Evolutionary conservation across 2,113 vertebrate species (phyloP), one percentile per base, ranked within the genome.

Genomic region (Paramisgurnus dabryanus): DNA sequence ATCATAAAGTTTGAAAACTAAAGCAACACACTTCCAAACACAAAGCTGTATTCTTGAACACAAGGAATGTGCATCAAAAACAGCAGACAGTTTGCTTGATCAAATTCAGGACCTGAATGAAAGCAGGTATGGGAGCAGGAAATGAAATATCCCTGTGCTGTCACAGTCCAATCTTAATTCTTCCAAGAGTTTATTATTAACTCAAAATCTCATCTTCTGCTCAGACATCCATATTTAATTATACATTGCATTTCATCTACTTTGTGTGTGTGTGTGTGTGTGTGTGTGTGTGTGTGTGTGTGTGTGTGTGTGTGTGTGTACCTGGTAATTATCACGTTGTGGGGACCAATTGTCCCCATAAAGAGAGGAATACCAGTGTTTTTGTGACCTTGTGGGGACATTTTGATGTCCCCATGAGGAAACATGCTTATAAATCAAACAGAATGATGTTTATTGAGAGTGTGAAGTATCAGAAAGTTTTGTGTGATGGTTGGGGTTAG

Each of bases 121-220:
- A 9, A 78, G 50, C 64, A 57, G 17, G 39, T 22, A 64, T 27
- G 58, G 18, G 67, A 83, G 86, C 86, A 88, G 90, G 89, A 92
- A 90, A 90, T 87, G 82, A 84, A 84, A 86, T 80, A 84, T 88
- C 87, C 34, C 15, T 15, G 34, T 11, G 12, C 27, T 18, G 12
- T 53, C 34, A 27, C 11, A 53, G 12, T 53, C 11, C 47, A 5
- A n/a, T 12, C 9, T 22, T 15, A 9, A 0, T 27, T 45, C 18
- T 69, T 10, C 50, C 18, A 27, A 10, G 50, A 27, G 13, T 53
- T 71, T 55, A 39, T 7, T 71, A 12, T 49, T 17, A 1, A 34
- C 10, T 50, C 47, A 13, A 39, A 7, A 71, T 53, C 68, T 53
- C 49, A 55, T 11, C 68, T 55, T 71, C 49, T 71, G 67, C 45